Evolutionary conservation across 2,888 invertebrate species (phyloP).

Genomic region (Seira sanloemensis): DNA sequence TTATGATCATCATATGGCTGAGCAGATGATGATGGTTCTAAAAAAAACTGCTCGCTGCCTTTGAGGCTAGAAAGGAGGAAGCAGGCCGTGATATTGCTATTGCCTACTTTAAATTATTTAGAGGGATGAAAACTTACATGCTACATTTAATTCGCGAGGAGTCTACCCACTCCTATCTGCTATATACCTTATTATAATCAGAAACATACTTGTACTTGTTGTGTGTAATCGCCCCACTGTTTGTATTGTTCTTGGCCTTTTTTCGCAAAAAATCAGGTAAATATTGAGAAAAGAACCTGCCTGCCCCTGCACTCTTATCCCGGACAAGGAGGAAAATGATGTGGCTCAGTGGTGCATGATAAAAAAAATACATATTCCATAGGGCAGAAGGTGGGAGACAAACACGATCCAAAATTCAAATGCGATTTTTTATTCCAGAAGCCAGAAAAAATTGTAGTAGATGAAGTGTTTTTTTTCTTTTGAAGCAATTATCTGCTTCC

Average conservation of each 20-base stretch:
- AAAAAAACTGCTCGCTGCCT: neutral
- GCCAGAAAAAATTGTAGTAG: too few relatives aligned
- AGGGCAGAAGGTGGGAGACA: neutral
- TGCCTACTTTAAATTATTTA: conserved; percentile 7
- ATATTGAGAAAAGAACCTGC: too few relatives aligned
- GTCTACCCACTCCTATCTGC: neutral
- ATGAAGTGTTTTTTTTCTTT: neutral
- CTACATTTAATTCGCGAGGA: conserved; percentile 10
- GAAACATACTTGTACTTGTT: too few relatives aligned
- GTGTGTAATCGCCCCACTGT: too few relatives aligned
- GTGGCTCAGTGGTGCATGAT: neutral
- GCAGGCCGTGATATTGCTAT: neutral
- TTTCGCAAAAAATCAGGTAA: too few relatives aligned
- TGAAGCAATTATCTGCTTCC: neutral
- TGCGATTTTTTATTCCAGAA: neutral
- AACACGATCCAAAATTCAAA: neutral
- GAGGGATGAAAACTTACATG: neutral
- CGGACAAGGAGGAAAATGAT: neutral
- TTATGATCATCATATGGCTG: neutral
- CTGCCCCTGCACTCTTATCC: neutral
- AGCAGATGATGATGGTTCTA: conserved; percentile 2
- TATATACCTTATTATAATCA: too few relatives aligned
- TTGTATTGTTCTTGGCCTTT: too few relatives aligned
- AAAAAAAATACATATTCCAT: too few relatives aligned
- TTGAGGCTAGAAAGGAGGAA: neutral